Conservation (phyloP, 2,797 vertebrate species). For the Molothrus aeneus region DNA sequence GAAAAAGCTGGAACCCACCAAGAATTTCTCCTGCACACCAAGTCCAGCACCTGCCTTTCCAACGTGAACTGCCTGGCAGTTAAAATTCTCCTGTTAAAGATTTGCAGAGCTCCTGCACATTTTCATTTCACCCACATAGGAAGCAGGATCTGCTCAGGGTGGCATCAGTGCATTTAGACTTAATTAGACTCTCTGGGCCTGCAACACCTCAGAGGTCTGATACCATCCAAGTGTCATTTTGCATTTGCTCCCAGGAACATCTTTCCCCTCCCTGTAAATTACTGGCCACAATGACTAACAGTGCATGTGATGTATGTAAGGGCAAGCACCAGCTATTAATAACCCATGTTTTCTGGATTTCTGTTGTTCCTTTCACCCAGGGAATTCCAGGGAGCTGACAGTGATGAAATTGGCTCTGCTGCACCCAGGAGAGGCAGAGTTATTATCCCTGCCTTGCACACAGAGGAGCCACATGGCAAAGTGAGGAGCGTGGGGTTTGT, state of each 20-base stretch:
- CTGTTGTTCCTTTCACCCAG: slow-evolving; percentile 34
- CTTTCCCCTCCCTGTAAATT: slow-evolving; percentile 31
- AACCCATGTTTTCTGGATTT: slow-evolving; percentile 41
- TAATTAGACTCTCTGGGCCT: not conserved
- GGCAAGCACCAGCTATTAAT: slow-evolving; percentile 53
- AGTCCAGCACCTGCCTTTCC: not conserved
- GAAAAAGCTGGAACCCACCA: not conserved
- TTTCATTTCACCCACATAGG: not conserved
- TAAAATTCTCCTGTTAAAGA: not conserved
- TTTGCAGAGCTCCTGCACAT: not conserved
- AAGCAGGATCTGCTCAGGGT: not conserved
- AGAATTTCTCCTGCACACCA: not conserved
- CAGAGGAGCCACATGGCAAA: not conserved
- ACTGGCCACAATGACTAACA: slow-evolving; percentile 26
- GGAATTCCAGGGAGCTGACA: slow-evolving; percentile 41
- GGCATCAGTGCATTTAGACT: not conserved
- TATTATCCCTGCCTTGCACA: not conserved
- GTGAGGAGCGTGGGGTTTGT: not conserved
- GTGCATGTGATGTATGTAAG: slow-evolving; percentile 34
- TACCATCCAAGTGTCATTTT: not conserved
- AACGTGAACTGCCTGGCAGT: not conserved
- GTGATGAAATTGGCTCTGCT: not conserved
- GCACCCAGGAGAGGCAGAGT: slow-evolving; percentile 20
- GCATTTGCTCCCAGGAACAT: slow-evolving; percentile 10
- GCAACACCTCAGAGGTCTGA: not conserved